Evolutionary conservation across 2,888 invertebrate genomes (phyloP).

Genomic region (Spilarctia lutea): DNA sequence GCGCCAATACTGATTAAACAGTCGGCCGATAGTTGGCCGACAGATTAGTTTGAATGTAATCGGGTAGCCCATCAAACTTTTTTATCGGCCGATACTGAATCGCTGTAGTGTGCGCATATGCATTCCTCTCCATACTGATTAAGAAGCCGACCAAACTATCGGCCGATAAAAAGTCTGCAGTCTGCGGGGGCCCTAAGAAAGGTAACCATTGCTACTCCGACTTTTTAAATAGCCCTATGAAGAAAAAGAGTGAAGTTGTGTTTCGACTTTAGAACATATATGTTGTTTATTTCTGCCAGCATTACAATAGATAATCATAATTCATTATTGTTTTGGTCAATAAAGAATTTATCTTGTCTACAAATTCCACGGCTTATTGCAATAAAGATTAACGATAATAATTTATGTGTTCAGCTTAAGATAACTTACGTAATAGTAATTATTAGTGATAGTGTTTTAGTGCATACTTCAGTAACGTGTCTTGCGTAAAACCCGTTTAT

Average conservation of each 20-base stretch:
- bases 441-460: neutral
- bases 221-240: neutral
- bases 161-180: too few species aligned
- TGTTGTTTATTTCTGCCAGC: neutral
- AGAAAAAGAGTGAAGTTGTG: neutral
- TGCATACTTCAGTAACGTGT: neutral
- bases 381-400: conserved; percentile 12
- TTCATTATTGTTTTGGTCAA: conserved; percentile 6
- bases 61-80: too few species aligned
- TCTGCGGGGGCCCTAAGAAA: too few species aligned
- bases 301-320: neutral
- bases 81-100: too few species aligned
- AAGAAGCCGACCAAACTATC: too few species aligned
- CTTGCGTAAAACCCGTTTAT: neutral
- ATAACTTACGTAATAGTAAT: neutral
- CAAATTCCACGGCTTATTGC: conserved; percentile 10
- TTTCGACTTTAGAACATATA: neutral
- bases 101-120: too few species aligned
- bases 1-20: too few species aligned
- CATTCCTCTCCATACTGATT: too few species aligned
- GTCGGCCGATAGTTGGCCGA: too few species aligned
- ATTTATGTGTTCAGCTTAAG: conserved; percentile 1
- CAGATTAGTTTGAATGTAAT: too few species aligned
- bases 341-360: conserved; percentile 7
- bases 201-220: neutral